Percentiles rank a stretch among this genome's conserved stretches.
These are phyloP conservation scores for Diplolepis rosae DNA, from an alignment of 2,888 invertebrate genomes.

Conservation along the genomic window DNA sequence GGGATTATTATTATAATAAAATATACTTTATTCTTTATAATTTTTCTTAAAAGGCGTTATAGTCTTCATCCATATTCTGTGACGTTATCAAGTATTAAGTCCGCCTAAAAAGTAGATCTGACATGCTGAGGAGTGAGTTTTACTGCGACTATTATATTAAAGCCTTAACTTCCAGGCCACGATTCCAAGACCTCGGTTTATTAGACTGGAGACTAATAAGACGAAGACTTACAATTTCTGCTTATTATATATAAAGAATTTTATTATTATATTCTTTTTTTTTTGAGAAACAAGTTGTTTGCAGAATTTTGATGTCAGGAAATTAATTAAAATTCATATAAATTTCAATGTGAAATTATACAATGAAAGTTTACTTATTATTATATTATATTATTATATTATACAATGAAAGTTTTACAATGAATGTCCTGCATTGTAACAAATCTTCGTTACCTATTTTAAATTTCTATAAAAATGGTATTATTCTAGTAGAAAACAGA, in stretches of 20 bases:
- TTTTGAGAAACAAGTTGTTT: neutral
- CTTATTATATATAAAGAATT: neutral
- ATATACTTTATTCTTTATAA: no score
- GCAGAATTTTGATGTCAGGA: neutral
- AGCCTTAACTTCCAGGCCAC: slow-evolving; percentile 19
- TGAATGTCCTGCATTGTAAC: no score
- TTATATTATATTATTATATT: no score
- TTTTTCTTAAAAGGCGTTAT: neutral
- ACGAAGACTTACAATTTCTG: neutral
- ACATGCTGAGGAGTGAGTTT: neutral
- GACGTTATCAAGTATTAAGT: neutral
- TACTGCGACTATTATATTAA: slow-evolving; percentile 19
- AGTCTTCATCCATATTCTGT: neutral
- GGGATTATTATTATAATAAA: no score
- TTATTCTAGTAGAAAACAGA: no score
- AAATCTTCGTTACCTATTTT: no score
- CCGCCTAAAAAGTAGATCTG: slow-evolving; percentile 1
- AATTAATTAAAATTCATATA: neutral
- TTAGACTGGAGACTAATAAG: neutral
- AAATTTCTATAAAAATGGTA: no score
- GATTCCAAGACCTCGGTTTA: slow-evolving; percentile 20
- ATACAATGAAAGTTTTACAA: no score
- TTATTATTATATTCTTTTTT: neutral
- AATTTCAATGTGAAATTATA: neutral
- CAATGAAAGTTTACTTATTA: no score